These are phyloP conservation scores for Diarsia mendica DNA, from an alignment of 2,888 invertebrate species.

Conservation along the genomic window DNA sequence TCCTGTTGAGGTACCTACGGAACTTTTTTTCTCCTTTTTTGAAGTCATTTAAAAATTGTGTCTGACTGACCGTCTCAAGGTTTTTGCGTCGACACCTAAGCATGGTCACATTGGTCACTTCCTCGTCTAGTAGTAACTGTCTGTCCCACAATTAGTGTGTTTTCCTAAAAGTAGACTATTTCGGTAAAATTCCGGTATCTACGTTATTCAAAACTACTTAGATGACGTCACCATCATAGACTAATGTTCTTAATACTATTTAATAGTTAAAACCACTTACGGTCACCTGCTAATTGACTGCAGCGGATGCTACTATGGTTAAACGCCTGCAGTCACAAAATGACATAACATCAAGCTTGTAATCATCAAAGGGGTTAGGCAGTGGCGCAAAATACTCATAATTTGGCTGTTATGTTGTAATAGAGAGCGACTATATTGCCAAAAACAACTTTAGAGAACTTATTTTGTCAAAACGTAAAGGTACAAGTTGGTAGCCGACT, in stretches of 20 bases:
- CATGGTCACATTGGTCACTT: too few relatives aligned
- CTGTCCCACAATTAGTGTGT: background rate
- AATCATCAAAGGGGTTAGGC: background rate
- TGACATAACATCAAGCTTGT: background rate
- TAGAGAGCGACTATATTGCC: too few relatives aligned
- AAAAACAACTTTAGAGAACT: too few relatives aligned
- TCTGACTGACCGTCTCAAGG: background rate
- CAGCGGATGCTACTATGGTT: background rate
- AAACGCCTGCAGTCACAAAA: background rate
- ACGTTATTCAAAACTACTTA: background rate
- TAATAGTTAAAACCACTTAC: slow-evolving; percentile 1
- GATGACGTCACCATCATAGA: background rate
- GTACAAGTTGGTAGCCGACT: too few relatives aligned
- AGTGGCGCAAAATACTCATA: background rate
- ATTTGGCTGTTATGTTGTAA: too few relatives aligned
- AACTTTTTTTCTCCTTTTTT: too few relatives aligned
- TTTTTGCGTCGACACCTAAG: background rate
- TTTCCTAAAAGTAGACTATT: background rate
- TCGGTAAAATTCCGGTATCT: slow-evolving; percentile 1
- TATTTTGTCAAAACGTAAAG: too few relatives aligned
- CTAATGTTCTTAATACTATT: background rate
- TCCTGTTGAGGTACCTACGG: too few relatives aligned
- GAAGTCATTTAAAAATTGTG: too few relatives aligned
- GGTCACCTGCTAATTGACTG: background rate
- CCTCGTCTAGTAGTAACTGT: background rate